Base-by-base conservation (phyloP, 2,888 invertebrate species). In the Drosophila villosipedis region DNA sequence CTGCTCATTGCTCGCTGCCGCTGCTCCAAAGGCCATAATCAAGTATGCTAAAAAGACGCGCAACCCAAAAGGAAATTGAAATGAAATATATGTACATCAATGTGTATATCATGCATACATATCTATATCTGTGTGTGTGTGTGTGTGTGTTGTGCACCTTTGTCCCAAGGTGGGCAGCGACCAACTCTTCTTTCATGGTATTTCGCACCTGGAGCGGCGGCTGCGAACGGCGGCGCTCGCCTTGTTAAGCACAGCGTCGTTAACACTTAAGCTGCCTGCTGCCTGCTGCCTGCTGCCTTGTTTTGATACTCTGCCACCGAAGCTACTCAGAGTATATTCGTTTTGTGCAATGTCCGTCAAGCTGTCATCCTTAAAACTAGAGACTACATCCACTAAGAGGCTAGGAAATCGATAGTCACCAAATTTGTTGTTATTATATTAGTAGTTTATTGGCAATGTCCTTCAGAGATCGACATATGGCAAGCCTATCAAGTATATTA, bases 11-110 rank as follows among this genome's bases (percentile, higher is more conserved):
- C 47, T 54, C 33, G 52, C 59, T 58, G 58, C 47, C 35, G 16
- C 28, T 28, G 69, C 31, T 12, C 82, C 88, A 84, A 89, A 90
- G 91, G 82, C 87, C 87, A 87, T 87, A 87, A 88, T 88, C 87
- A 88, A 88, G 87, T 88, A 88, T 88, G 91, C 91, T 91, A 88
- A 88, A 87, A 88, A 88, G 87, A 84, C 90, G 87, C 88, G 89
- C 85, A 83, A 73, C 84, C 90, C 59, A 87, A 87, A 91, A 91
- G 90, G 91, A 88, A 88, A 88, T 88, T 91, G 91, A 89, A 91
- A 89, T 89, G 88, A 87, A 89, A 90, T 86, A 90, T 83, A 90
- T 86, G 60, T 80, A 86, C 67, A 60, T 63, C 16, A 10, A 43
- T 66, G 55, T 30, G 16, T 62, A 37, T 49, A 50, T 25, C 37